These are phyloP conservation scores for Papilio xuthus DNA, from an alignment of 1,140 invertebrate genomes.

Conservation along the genomic window DNA sequence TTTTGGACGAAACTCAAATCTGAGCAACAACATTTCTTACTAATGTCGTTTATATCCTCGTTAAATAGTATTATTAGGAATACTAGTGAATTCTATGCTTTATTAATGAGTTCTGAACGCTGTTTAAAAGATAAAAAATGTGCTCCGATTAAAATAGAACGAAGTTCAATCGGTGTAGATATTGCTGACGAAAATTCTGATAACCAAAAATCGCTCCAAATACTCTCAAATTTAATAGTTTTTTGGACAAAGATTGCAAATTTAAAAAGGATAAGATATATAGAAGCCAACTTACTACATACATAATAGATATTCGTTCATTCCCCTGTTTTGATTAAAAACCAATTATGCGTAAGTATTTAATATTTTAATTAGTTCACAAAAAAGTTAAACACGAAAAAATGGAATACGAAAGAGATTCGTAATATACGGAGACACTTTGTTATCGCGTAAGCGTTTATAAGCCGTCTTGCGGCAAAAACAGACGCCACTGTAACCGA, in stretches of 20 bases:
- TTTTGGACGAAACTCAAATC: conserved; percentile 17
- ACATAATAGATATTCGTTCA: background rate
- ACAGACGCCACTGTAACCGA: conserved; percentile 68
- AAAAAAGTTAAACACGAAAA: background rate
- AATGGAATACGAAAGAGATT: conserved; percentile 16
- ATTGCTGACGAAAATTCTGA: background rate
- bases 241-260: background rate
- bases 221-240: background rate
- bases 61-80: background rate
- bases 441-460: conserved; percentile 67
- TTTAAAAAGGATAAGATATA: background rate
- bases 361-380: background rate
- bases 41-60: too few species aligned
- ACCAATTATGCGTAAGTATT: too few species aligned
- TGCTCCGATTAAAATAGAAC: background rate
- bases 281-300: background rate
- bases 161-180: background rate
- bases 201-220: background rate
- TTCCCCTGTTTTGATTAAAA: background rate
- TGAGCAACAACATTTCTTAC: background rate
- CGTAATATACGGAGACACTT: conserved; percentile 55
- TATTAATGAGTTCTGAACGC: background rate
- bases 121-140: background rate
- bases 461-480: conserved; percentile 65
- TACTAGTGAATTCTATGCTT: background rate